These are phyloP conservation scores for Polypedilum vanderplanki DNA, from an alignment of 1,140 invertebrate genomes.

Conservation along the genomic window DNA sequence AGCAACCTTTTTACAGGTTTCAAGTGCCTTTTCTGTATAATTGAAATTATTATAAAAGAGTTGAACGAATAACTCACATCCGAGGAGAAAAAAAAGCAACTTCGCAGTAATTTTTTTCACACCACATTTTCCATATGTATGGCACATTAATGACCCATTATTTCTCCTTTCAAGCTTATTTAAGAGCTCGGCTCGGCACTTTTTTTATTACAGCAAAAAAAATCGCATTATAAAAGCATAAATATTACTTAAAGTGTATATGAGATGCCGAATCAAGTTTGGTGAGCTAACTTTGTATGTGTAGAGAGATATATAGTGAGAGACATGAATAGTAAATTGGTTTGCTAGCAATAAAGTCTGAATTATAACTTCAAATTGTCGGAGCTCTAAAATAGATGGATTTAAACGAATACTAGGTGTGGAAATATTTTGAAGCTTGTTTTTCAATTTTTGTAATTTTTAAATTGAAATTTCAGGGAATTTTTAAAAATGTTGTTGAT, in stretches of 20 bases:
- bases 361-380: slow-evolving; percentile 6
- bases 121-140: slow-evolving; percentile 2
- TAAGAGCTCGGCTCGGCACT: not conserved
- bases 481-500: no score
- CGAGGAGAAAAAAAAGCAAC: no score
- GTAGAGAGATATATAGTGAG: not conserved
- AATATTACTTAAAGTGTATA: slow-evolving; percentile 13
- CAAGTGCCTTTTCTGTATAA: slow-evolving; percentile 12
- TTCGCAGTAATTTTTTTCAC: slow-evolving; percentile 24
- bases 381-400: not conserved
- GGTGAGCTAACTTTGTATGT: no score
- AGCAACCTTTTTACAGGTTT: not conserved
- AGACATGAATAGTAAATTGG: slow-evolving; percentile 18
- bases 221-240: slow-evolving; percentile 26
- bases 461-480: no score
- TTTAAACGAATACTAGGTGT: no score
- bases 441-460: no score
- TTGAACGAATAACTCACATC: not conserved
- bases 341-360: not conserved
- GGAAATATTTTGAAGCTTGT: no score
- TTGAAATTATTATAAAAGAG: slow-evolving; percentile 5
- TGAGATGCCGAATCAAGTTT: no score
- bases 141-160: slow-evolving; percentile 28
- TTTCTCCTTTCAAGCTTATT: slow-evolving; percentile 25
- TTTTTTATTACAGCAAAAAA: slow-evolving; percentile 23